Conservation (phyloP, 1,140 invertebrate species). For the Ceratitis capitata region DNA sequence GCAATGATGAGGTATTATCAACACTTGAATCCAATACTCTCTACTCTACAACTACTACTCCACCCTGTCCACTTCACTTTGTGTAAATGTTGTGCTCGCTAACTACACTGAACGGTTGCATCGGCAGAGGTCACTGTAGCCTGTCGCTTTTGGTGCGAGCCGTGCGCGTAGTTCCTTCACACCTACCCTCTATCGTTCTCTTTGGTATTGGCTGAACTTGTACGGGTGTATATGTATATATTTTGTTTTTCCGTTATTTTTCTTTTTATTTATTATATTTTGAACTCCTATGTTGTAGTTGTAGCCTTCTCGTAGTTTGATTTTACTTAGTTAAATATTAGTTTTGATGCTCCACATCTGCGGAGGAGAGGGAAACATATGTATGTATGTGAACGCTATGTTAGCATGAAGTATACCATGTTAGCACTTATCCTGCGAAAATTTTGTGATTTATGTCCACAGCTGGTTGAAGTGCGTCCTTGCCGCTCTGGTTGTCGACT, state of each 20-base stretch:
- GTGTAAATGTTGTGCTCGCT: background rate
- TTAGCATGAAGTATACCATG: background rate
- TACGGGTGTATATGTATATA: too few species aligned
- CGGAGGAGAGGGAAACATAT: background rate
- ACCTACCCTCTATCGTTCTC: background rate
- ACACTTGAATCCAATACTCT: too few species aligned
- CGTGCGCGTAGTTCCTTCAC: background rate
- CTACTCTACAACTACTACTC: too few species aligned
- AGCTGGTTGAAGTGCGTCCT: background rate
- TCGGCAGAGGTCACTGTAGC: background rate
- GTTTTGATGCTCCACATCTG: background rate
- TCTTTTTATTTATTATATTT: background rate
- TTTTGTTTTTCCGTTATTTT: background rate
- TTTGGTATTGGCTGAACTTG: background rate
- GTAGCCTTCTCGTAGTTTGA: background rate
- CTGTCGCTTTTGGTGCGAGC: background rate
- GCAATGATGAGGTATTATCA: slow-evolving; percentile 48
- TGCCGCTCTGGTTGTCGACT: too few species aligned
- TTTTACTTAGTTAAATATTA: background rate
- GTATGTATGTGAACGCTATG: background rate
- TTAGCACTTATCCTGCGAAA: background rate
- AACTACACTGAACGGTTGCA: background rate
- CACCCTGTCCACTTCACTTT: slow-evolving; percentile 4
- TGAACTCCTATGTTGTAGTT: background rate
- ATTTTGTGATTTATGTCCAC: background rate